phyloP scores from a whole-genome alignment of 2,888 invertebrate species.

The Malthinus flaveolus region DNA sequence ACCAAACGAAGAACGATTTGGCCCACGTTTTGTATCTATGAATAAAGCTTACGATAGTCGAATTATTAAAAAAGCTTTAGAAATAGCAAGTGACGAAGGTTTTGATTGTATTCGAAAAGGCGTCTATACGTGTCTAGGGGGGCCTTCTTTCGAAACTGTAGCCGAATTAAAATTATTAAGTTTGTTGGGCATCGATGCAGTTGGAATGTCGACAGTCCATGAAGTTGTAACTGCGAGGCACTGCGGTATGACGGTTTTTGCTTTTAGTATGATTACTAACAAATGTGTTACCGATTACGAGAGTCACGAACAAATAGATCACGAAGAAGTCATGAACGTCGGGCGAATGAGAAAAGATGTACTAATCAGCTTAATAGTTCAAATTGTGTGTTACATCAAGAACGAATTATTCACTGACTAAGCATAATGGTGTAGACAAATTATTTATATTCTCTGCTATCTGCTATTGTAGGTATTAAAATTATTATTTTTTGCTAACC shows the following conservation, averaged over 20 bases:
- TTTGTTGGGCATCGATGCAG: conserved; percentile 86
- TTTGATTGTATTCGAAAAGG: conserved; percentile 82
- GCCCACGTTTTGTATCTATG: conserved; percentile 92
- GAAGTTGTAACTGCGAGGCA: conserved; percentile 88
- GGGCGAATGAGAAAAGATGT: conserved; percentile 69
- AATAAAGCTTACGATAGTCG: conserved; percentile 82
- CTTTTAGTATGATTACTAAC: conserved; percentile 94
- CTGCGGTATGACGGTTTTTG: conserved; percentile 88
- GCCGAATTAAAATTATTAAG: conserved; percentile 86
- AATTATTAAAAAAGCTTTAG: conserved; percentile 70
- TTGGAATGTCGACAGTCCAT: conserved; percentile 80
- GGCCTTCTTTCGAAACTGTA: conserved; percentile 95
- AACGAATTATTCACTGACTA: background rate
- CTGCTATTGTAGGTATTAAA: too few species aligned
- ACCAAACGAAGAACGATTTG: conserved; percentile 93
- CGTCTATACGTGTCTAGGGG: conserved; percentile 92
- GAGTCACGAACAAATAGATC: conserved; percentile 73
- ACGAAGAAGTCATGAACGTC: conserved; percentile 86
- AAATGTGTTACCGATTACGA: conserved; percentile 82
- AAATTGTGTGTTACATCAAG: conserved; percentile 59
- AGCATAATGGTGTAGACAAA: too few species aligned
- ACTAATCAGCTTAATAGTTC: conserved; percentile 67
- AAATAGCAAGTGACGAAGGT: conserved; percentile 63
- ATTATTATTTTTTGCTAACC: too few species aligned
- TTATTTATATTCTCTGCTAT: too few species aligned